phyloP scores from a whole-genome alignment of 2,113 vertebrate genomes.

The Bombycilla garrulus region DNA sequence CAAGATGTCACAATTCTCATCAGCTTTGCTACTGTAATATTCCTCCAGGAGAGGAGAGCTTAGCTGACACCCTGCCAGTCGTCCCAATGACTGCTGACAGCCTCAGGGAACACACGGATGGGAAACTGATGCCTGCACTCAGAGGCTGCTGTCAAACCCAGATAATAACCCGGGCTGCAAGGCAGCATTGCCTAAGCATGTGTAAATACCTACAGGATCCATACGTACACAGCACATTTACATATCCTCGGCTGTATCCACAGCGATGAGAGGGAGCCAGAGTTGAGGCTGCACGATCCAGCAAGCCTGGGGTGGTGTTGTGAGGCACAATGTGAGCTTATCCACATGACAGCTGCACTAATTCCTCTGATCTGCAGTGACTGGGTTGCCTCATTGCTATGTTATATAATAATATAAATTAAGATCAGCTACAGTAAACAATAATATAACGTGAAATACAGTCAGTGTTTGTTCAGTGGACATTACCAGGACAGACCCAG shows the following conservation, averaged over 20 bases:
- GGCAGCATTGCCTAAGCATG: background rate
- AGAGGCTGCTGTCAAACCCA: background rate
- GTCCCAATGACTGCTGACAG: background rate
- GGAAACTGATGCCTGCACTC: background rate
- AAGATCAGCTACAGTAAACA: constrained; percentile 56
- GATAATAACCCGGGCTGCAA: background rate
- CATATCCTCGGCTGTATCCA: background rate
- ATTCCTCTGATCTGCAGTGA: constrained; percentile 32
- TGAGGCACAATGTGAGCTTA: constrained; percentile 10
- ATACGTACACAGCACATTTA: background rate
- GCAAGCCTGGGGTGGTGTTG: background rate
- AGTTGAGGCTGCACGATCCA: background rate
- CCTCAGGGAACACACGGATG: background rate
- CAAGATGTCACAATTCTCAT: background rate
- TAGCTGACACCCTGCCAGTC: constrained; percentile 21
- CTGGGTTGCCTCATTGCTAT: background rate
- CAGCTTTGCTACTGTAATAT: constrained; percentile 11
- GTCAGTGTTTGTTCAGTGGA: constrained; percentile 44
- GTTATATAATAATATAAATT: constrained; percentile 62
- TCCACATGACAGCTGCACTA: constrained; percentile 26
- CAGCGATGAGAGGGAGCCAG: background rate
- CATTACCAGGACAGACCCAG: background rate
- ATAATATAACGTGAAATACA: constrained; percentile 54
- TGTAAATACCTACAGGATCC: constrained; percentile 44
- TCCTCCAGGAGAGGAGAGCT: background rate